Evolutionary conservation across 2,797 vertebrate species (phyloP).

Genomic region (Lepus oiostolus): DNA sequence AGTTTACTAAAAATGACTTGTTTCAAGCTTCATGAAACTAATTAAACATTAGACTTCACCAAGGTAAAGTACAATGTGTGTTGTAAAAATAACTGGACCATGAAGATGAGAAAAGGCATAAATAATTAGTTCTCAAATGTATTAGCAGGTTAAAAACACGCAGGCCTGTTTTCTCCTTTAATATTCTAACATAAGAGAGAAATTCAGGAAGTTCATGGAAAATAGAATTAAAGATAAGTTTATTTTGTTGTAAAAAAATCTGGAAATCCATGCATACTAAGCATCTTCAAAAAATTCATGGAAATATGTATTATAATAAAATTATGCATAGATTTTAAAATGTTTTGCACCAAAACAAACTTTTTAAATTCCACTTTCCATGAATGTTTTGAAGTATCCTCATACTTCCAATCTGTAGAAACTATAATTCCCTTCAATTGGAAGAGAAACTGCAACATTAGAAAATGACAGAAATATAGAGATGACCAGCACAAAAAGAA

Average conservation of each 20-base stretch:
- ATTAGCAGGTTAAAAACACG: background rate
- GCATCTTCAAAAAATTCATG: too few species aligned
- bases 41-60: constrained; percentile 35
- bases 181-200: background rate
- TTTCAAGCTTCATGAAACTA: constrained; percentile 61
- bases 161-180: background rate
- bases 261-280: too few species aligned
- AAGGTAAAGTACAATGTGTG: background rate
- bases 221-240: too few species aligned
- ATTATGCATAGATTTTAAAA: too few species aligned
- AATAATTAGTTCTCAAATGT: background rate
- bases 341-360: too few species aligned
- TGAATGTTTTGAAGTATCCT: too few species aligned
- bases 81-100: constrained; percentile 16
- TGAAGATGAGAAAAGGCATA: background rate
- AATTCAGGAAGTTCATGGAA: too few species aligned
- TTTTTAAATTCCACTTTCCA: too few species aligned
- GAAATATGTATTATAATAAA: too few species aligned
- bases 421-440: background rate
- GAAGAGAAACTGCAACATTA: background rate
- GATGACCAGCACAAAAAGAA: background rate
- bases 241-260: too few species aligned
- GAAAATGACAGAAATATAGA: background rate
- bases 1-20: constrained; percentile 30
- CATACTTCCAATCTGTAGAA: background rate